Conservation (phyloP, 1,140 invertebrate species). For the Plectus sambesii region DNA sequence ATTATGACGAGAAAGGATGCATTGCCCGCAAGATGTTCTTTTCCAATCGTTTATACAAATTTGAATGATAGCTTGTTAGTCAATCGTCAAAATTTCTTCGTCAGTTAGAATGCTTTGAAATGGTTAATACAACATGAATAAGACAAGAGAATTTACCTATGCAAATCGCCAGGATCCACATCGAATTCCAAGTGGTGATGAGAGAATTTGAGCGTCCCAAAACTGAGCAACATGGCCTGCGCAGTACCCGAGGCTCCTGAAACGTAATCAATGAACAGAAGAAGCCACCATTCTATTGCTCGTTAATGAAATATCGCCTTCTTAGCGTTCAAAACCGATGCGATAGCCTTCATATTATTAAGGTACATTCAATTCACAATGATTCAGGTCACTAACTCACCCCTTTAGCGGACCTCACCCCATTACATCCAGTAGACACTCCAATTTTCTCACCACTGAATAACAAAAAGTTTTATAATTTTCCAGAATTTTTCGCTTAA, state of each 20-base stretch:
- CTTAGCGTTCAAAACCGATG: background rate
- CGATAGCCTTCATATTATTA: background rate
- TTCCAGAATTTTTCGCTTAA: background rate
- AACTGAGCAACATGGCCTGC: slow-evolving; percentile 36
- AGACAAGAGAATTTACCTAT: slow-evolving; percentile 24
- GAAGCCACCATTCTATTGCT: background rate
- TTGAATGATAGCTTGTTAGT: too few relatives aligned
- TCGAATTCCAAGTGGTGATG: slow-evolving; percentile 29
- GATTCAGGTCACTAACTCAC: background rate
- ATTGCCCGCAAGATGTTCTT: too few relatives aligned
- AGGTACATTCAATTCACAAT: background rate
- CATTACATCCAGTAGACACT: too few relatives aligned
- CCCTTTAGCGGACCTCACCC: background rate
- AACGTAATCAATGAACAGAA: background rate
- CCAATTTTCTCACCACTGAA: too few relatives aligned
- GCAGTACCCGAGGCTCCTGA: slow-evolving; percentile 26
- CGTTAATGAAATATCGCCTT: background rate
- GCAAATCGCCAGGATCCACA: slow-evolving; percentile 36
- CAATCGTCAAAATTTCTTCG: too few relatives aligned
- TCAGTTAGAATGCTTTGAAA: too few relatives aligned
- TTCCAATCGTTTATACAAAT: too few relatives aligned
- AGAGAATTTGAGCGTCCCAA: slow-evolving; percentile 32
- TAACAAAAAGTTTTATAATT: too few relatives aligned
- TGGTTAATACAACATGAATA: background rate
- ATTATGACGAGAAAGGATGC: too few relatives aligned